Evolutionary conservation across 2,888 invertebrate genomes (phyloP), one percentile per base, ranked within the genome.

Genomic region (Tetranychus truncatus): DNA sequence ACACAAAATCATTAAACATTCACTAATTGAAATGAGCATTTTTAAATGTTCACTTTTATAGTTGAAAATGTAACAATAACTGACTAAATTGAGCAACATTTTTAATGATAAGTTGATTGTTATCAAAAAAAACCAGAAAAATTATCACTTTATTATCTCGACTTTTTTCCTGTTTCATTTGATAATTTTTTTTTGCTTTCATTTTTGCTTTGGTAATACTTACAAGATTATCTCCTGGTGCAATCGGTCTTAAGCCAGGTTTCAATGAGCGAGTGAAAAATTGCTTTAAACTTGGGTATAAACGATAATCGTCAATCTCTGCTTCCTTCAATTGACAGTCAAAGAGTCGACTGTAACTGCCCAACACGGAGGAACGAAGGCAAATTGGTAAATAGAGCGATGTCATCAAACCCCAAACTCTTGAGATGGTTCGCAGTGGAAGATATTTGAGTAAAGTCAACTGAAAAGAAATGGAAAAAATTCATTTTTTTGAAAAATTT

Each of bases 371-470:
- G 18, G 88, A 87, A 71, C 96, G 86, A 24, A 92, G 81, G 77
- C 87, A 86, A 18, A 86, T 85, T 0, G 96, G 95, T 75, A 96
- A 82, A 79, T 90, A 82, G 72, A 86, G 81, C 81, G 86, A 86
- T 77, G 94, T 92, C 73, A 95, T 81, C 84, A 89, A 90, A 44
- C 96, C 96, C 92, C 94, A 95, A 71, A 89, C 85, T 77, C 94
- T 86, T 76, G 95, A 95, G 5, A 93, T 86, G 15, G 89, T 86
- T 74, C 93, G 87, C 78, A 95, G 85, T 0, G 96, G 96, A 79
- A 96, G 86, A 81, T 89, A 46, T 45, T 66, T 74, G 74, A 74
- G 34, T 45, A 74, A 45, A 34, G n/a, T 67, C 66, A 74, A 21
- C 73, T 73, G 24, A n/a, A 72, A 15, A 34, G 24, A n/a, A 72